A percentile compares a stretch with the other conserved stretches of the same genome.
phyloP scores from a whole-genome alignment of 2,888 invertebrate species.

The Ceriagrion tenellum region DNA sequence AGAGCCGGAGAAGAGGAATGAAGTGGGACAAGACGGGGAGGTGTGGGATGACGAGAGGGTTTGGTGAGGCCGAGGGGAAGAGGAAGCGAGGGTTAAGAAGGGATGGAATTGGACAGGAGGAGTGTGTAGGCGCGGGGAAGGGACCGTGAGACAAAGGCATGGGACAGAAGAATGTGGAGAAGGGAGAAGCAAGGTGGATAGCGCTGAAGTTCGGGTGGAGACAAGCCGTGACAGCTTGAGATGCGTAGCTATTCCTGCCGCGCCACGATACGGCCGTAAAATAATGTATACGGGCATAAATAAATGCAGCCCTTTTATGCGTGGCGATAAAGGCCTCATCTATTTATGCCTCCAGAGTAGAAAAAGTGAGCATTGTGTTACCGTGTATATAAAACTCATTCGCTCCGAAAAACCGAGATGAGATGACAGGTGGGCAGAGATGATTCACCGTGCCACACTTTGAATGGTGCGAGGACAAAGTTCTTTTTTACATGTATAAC shows the following conservation, averaged over 20 bases:
- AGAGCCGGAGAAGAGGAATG: conserved; percentile 40
- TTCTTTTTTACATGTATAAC: too few relatives aligned
- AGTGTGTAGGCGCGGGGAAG: not conserved
- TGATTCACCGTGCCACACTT: not conserved
- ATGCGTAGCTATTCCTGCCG: not conserved
- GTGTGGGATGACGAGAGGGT: not conserved
- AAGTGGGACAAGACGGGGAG: not conserved
- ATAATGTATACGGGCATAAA: not conserved
- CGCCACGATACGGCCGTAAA: not conserved
- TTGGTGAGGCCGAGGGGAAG: not conserved
- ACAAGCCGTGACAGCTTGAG: not conserved
- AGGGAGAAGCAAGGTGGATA: not conserved
- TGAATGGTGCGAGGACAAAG: too few relatives aligned
- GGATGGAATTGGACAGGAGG: not conserved
- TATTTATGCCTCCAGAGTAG: not conserved
- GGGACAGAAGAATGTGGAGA: not conserved
- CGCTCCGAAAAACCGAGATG: not conserved
- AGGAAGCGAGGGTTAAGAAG: not conserved
- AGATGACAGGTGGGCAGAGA: not conserved
- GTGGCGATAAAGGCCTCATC: not conserved
- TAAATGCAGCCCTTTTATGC: not conserved
- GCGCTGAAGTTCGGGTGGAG: not conserved
- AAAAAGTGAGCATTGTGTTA: not conserved
- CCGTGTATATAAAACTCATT: not conserved
- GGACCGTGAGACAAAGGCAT: not conserved